A percentile compares a stretch with the other conserved stretches of the same genome.
Evolutionary conservation across 2,113 vertebrate species (phyloP).

Genomic region (Hippocampus barbouri): DNA sequence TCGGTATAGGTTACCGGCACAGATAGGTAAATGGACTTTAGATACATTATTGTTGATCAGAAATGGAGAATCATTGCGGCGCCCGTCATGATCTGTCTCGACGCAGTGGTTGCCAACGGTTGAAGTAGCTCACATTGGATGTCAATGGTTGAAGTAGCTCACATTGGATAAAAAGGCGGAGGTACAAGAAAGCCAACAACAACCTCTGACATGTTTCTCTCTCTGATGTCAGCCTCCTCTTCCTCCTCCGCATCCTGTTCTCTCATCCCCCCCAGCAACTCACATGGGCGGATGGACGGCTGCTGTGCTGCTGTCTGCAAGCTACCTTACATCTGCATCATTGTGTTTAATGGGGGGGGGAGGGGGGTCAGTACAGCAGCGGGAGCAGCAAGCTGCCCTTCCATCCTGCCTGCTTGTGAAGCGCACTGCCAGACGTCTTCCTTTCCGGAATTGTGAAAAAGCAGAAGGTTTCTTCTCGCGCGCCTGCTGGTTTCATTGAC

Average conservation of each 20-base stretch:
- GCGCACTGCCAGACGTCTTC: neutral
- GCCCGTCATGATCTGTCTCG: neutral
- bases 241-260: slow-evolving; percentile 6
- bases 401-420: no score
- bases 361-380: slow-evolving; percentile 49
- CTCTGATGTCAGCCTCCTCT: slow-evolving; percentile 38
- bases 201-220: slow-evolving; percentile 45
- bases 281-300: slow-evolving; percentile 13
- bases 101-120: neutral
- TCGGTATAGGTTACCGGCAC: no score
- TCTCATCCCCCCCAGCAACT: neutral
- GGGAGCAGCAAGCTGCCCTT: neutral
- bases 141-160: neutral
- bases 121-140: neutral
- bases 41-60: no score
- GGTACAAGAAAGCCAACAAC: slow-evolving; percentile 28
- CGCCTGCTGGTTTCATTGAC: neutral
- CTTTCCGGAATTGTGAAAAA: neutral
- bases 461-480: neutral
- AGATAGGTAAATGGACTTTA: no score
- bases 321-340: slow-evolving; percentile 52
- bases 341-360: slow-evolving; percentile 70
- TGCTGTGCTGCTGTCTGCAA: slow-evolving; percentile 23
- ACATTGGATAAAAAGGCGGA: slow-evolving; percentile 16
- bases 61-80: neutral